These are phyloP conservation scores for Oncorhynchus mykiss DNA, from an alignment of 2,113 vertebrate genomes.

Conservation along the genomic window DNA sequence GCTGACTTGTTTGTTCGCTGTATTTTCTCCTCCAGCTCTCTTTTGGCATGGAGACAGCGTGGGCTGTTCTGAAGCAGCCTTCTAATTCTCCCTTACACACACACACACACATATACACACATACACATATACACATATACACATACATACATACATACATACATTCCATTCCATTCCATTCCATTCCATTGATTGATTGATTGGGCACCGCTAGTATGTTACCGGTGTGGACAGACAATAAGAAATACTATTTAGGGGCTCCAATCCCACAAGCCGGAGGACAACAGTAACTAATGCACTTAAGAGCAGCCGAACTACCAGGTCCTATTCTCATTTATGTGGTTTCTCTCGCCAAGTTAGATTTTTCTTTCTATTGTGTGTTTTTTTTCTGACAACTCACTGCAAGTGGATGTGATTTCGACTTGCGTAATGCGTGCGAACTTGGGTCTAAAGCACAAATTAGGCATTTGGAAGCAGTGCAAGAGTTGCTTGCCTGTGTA, in stretches of 20 bases:
- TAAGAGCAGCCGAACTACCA: slow-evolving; percentile 30
- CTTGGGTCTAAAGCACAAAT: too few relatives aligned
- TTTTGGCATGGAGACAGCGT: not conserved
- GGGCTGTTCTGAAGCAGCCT: not conserved
- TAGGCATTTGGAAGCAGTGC: too few relatives aligned
- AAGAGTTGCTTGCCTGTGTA: too few relatives aligned
- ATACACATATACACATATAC: too few relatives aligned
- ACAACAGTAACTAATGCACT: slow-evolving; percentile 39
- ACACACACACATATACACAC: too few relatives aligned
- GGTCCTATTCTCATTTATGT: slow-evolving; percentile 30
- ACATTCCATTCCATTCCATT: too few relatives aligned
- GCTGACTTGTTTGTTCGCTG: slow-evolving; percentile 31
- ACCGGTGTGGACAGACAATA: slow-evolving; percentile 3
- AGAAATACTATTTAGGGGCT: slow-evolving; percentile 27
- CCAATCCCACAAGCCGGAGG: slow-evolving; percentile 31
- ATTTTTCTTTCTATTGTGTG: slow-evolving; percentile 14
- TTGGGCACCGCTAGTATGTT: not conserved
- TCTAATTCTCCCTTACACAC: not conserved
- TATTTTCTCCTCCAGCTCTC: slow-evolving; percentile 16
- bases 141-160: too few relatives aligned
- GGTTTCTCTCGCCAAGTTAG: slow-evolving; percentile 22
- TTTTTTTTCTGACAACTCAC: slow-evolving; percentile 4
- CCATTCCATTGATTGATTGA: too few relatives aligned
- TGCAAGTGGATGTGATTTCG: too few relatives aligned
- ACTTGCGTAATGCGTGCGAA: too few relatives aligned